A percentile compares a stretch with the other conserved stretches of the same genome.
phyloP scores from a whole-genome alignment of 2,113 vertebrate genomes.

The Rhadina sibilatrix region DNA sequence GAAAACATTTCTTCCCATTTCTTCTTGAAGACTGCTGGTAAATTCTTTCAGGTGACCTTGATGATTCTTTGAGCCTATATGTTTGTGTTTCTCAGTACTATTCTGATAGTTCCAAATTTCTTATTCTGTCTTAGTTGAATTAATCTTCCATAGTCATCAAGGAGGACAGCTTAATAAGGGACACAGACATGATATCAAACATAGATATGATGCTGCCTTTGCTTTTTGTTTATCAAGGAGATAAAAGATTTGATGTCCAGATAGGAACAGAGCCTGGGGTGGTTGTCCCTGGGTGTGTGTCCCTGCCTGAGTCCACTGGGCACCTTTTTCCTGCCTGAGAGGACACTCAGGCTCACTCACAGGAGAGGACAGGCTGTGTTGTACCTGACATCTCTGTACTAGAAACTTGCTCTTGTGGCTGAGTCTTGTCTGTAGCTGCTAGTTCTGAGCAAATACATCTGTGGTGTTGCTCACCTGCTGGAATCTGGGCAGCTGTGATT shows the following conservation, averaged over 20 bases:
- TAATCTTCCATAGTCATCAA: neutral
- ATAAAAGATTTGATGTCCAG: neutral
- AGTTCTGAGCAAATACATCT: neutral
- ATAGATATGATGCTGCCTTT: neutral
- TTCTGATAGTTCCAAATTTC: neutral
- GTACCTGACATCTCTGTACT: too few species aligned
- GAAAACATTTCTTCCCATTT: neutral
- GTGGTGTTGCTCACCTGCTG: neutral
- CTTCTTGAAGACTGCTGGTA: neutral
- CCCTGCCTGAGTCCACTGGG: neutral
- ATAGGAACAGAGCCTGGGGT: fast-evolving
- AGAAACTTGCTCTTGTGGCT: neutral
- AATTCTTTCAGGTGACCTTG: neutral
- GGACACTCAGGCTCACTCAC: too few species aligned
- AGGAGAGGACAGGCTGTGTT: neutral
- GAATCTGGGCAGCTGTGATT: neutral
- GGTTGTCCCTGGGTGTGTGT: neutral
- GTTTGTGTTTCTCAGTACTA: neutral
- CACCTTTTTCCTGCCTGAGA: neutral
- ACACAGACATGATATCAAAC: neutral
- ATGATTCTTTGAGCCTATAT: neutral
- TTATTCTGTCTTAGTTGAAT: neutral
- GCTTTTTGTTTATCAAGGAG: neutral
- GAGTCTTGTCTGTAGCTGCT: neutral
- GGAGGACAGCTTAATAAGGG: neutral